Conservation (phyloP, 2,113 vertebrate genomes). For the Cranoglanis bouderius region DNA sequence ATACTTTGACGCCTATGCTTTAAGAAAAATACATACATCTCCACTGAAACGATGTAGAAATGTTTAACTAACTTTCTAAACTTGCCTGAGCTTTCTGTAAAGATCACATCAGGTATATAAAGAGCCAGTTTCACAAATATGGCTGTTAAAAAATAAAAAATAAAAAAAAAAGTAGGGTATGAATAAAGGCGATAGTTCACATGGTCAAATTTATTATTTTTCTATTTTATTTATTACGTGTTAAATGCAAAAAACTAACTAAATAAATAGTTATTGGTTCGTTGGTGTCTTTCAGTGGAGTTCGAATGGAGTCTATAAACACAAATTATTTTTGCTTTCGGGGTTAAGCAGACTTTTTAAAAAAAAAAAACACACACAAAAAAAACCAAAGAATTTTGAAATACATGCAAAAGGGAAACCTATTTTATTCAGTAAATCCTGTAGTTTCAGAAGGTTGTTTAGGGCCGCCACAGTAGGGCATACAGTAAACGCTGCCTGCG, state of each 20-base stretch:
- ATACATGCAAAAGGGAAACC: neutral
- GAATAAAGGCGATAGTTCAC: neutral
- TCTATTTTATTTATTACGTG: neutral
- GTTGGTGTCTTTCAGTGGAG: neutral
- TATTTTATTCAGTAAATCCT: neutral
- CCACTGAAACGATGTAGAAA: neutral
- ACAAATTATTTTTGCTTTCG: too few species aligned
- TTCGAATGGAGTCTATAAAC: neutral
- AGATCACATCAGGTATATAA: too few species aligned
- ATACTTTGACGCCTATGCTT: neutral
- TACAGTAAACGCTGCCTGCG: neutral
- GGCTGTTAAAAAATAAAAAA: neutral
- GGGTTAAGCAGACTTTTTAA: too few species aligned
- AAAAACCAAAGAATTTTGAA: too few species aligned
- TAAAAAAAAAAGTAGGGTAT: neutral
- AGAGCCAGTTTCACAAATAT: neutral
- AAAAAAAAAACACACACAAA: too few species aligned
- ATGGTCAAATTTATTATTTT: neutral
- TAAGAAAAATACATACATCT: neutral
- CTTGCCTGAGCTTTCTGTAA: neutral
- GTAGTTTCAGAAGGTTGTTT: neutral
- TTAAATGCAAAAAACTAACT: neutral
- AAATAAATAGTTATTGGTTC: too few species aligned
- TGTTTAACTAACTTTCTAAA: neutral
- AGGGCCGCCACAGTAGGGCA: neutral